Base-by-base conservation (phyloP, 2,797 vertebrate species). In the Harpagifer antarcticus region DNA sequence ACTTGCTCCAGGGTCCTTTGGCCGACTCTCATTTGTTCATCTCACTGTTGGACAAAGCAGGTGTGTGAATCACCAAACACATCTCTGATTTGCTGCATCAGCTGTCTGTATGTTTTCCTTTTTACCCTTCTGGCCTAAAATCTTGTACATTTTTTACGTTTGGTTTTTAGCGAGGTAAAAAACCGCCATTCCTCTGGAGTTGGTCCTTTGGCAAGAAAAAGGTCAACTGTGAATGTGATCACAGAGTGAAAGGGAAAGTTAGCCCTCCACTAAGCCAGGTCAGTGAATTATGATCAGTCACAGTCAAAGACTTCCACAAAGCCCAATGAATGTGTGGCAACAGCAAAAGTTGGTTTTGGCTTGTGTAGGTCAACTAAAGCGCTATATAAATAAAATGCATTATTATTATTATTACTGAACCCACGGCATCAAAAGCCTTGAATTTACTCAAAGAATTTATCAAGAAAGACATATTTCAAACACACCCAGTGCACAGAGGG, bases 191-290 rank as follows among this genome's bases (percentile, higher is more conserved):
- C 66, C 72, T 83, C 63, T 89, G 84, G 81, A 89, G 83, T 82
- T 13, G 58, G 71, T 77, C 57, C 75, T 49, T 62, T 88, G 86
- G 87, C 79, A 74, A 62, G 77, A 74, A 67, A 43, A 47, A 81
- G 68, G 69, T 78, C 83, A 85, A 83, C 83, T 87, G 84, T 74
- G 72, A 90, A 90, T 85, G 85, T 81, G 85, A 88, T 90, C 76
- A 82, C 61, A 59, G 78, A 79, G 48, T 59, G 56, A 89, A 90
- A 88, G 67, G 71, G 84, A 85, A 91, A 86, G 86, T 93, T 87
- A 94, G 63, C 77, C 55, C 53, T 73, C 20, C 66, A 66, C 72
- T 81, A 77, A 67, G 81, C 82, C 88, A 89, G 82, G 60, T 76
- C 65, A 65, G 79, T 84, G 78, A 88, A 83, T 89, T 81, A 87